These are phyloP conservation scores for Spodoptera littoralis DNA, from an alignment of 2,888 invertebrate species.

Conservation along the genomic window DNA sequence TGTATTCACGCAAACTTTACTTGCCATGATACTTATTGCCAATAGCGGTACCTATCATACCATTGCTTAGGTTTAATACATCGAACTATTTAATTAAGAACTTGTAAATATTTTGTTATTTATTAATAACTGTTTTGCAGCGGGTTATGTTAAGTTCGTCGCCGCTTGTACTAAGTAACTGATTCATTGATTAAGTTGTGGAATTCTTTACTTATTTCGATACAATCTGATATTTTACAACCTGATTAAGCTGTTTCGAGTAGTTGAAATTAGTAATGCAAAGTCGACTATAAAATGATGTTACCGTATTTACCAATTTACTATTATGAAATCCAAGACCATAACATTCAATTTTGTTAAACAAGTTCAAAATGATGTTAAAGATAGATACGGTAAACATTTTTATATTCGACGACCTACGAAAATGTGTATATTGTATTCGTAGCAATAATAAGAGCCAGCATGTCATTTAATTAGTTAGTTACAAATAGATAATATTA, in stretches of 20 bases:
- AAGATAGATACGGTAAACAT: too few relatives aligned
- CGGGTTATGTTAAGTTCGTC: constrained; percentile 19
- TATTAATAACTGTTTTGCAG: constrained; percentile 53
- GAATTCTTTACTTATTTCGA: not conserved
- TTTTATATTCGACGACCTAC: too few relatives aligned
- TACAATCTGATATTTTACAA: constrained; percentile 1
- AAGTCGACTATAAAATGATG: too few relatives aligned
- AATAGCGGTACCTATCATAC: constrained; percentile 54
- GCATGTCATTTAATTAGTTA: constrained; percentile 32
- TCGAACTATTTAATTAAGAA: constrained; percentile 44
- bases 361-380: too few relatives aligned
- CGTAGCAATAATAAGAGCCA: constrained; percentile 15
- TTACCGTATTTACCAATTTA: too few relatives aligned
- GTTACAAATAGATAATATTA: constrained; percentile 3
- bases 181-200: not conserved
- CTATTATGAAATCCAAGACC: too few relatives aligned
- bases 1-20: constrained; percentile 42
- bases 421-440: constrained; percentile 4
- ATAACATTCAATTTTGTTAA: too few relatives aligned
- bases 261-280: too few relatives aligned
- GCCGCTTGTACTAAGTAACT: constrained; percentile 26
- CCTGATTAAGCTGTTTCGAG: too few relatives aligned
- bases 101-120: constrained; percentile 60
- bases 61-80: constrained; percentile 55
- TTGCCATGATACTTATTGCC: constrained; percentile 59